These are phyloP conservation scores for Aphelinus certus DNA, from an alignment of 1,140 invertebrate genomes.

Conservation along the genomic window DNA sequence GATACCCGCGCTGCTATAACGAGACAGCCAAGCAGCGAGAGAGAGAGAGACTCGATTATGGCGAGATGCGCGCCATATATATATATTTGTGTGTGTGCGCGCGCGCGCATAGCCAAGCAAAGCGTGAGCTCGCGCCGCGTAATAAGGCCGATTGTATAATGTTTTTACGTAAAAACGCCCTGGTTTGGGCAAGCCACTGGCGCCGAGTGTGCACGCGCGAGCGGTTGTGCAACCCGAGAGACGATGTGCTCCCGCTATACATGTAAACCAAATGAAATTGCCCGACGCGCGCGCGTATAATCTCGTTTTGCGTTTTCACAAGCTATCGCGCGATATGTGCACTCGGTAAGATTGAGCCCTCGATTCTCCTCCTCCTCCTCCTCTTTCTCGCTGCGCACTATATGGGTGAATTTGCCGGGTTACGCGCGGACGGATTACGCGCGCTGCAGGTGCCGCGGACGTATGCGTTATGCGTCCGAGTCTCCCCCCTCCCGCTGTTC, in stretches of 20 bases:
- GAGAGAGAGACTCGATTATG: neutral
- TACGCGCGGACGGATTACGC: conserved; percentile 9
- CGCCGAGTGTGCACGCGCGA: neutral
- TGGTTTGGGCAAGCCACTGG: conserved; percentile 2
- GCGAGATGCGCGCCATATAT: neutral
- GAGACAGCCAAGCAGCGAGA: no score
- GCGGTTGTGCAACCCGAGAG: conserved; percentile 6
- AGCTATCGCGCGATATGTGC: conserved; percentile 22
- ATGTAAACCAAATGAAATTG: conserved; percentile 4
- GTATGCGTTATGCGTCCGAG: no score
- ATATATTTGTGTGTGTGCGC: no score
- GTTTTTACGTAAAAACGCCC: conserved; percentile 45
- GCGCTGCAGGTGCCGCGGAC: neutral
- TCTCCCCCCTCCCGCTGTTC: no score
- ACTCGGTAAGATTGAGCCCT: conserved; percentile 34
- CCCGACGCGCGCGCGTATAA: conserved; percentile 25
- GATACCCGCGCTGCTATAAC: neutral
- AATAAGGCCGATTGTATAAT: conserved; percentile 43
- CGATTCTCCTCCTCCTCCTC: neutral
- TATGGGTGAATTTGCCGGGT: conserved; percentile 1
- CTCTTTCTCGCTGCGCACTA: no score
- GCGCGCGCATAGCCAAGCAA: neutral
- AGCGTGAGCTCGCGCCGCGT: neutral
- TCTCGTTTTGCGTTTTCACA: conserved; percentile 32
- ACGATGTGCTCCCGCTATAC: conserved; percentile 2